phyloP scores from a whole-genome alignment of 2,113 vertebrate species.

The Eudorcas thomsonii region DNA sequence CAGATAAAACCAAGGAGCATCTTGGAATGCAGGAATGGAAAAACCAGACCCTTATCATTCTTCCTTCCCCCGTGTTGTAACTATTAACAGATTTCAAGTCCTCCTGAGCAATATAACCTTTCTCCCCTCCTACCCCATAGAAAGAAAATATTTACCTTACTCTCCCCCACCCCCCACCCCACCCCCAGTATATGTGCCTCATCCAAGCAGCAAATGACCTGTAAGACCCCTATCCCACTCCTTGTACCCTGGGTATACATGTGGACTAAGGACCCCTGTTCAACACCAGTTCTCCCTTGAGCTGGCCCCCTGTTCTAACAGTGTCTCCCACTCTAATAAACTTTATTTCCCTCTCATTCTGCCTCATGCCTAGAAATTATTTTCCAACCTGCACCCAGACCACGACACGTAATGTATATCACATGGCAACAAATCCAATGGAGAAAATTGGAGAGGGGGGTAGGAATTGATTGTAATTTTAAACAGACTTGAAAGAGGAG shows the following conservation, averaged over 20 bases:
- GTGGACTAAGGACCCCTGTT: not conserved
- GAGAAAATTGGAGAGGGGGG: not conserved
- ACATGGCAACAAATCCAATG: not conserved
- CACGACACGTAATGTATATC: not conserved
- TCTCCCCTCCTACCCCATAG: not conserved
- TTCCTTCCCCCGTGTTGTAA: not conserved
- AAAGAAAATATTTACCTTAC: not conserved
- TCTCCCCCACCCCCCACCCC: not conserved
- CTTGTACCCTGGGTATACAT: not conserved
- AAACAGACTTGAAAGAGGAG: not conserved
- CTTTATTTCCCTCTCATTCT: not conserved
- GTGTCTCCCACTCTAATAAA: not conserved
- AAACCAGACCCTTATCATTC: not conserved
- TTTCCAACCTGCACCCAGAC: not conserved
- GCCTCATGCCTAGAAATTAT: not conserved
- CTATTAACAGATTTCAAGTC: not conserved
- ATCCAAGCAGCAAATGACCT: not conserved
- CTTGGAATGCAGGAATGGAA: not conserved
- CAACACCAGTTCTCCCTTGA: not conserved
- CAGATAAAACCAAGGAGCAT: not conserved
- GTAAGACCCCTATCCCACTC: not conserved
- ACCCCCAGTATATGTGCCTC: not conserved
- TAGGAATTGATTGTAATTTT: not conserved
- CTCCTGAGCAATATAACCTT: not conserved
- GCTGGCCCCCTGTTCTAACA: not conserved